Conservation (phyloP, 2,797 vertebrate genomes). For the Myiotriccus ornatus region DNA sequence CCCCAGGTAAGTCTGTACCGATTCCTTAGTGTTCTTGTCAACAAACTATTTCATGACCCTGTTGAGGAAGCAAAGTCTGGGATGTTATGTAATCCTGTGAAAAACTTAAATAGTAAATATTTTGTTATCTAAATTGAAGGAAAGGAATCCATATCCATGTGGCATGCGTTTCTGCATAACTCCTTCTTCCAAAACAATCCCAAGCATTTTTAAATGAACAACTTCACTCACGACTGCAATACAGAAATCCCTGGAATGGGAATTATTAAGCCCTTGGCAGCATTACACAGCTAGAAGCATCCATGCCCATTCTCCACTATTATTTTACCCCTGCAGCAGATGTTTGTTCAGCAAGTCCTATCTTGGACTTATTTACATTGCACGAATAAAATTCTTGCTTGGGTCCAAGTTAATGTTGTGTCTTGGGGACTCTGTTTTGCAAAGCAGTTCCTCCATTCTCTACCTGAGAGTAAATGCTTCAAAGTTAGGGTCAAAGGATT, state of each 20-base stretch:
- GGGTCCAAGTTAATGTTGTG: neutral
- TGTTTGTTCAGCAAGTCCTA: neutral
- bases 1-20: neutral
- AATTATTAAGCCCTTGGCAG: neutral
- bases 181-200: neutral
- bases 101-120: neutral
- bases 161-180: neutral
- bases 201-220: slow-evolving; percentile 33
- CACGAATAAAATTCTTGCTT: neutral
- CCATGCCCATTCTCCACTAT: neutral
- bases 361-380: neutral
- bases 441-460: neutral
- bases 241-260: neutral
- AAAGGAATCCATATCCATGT: neutral
- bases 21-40: neutral
- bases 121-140: neutral
- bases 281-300: neutral
- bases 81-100: neutral
- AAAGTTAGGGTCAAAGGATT: neutral
- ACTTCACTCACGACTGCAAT: neutral
- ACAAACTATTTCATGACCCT: neutral
- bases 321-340: neutral
- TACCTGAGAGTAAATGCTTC: neutral
- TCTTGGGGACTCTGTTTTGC: neutral
- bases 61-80: neutral